Percentiles rank a stretch among this genome's conserved stretches.
Conservation (phyloP, 2,113 vertebrate species). For the Nipponia nippon region DNA sequence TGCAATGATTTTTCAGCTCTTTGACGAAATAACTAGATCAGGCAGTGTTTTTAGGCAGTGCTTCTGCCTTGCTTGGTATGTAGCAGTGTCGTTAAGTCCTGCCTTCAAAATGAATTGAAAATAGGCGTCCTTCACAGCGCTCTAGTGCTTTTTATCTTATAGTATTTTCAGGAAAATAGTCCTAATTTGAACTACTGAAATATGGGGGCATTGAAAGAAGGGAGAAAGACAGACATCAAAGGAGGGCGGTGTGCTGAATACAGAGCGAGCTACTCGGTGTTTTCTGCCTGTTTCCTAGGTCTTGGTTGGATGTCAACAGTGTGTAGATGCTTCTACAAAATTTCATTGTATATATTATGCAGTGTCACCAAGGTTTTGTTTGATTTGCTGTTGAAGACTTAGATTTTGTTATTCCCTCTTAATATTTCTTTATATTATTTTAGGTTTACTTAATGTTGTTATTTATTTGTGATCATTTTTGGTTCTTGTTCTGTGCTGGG, state of each 20-base stretch:
- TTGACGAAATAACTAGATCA: background rate
- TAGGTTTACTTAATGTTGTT: background rate
- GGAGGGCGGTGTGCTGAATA: background rate
- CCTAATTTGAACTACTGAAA: background rate
- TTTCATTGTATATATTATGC: background rate
- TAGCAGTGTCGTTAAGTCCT: background rate
- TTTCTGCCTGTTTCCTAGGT: background rate
- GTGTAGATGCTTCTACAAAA: background rate
- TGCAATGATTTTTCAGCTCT: background rate
- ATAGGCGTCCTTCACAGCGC: background rate
- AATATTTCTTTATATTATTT: background rate
- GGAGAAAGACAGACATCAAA: background rate
- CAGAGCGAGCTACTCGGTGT: background rate
- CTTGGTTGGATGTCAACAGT: background rate
- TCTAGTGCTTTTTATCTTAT: background rate
- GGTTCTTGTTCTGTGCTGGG: background rate
- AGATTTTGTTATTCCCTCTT: background rate
- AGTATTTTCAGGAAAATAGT: background rate
- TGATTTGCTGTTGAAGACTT: background rate
- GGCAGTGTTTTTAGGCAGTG: background rate
- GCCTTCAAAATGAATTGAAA: background rate
- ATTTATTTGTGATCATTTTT: background rate
- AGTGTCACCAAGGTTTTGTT: background rate
- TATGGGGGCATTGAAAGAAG: background rate
- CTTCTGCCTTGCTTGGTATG: background rate